Conservation (phyloP, 2,797 vertebrate species). For the Taeniopygia guttata region DNA sequence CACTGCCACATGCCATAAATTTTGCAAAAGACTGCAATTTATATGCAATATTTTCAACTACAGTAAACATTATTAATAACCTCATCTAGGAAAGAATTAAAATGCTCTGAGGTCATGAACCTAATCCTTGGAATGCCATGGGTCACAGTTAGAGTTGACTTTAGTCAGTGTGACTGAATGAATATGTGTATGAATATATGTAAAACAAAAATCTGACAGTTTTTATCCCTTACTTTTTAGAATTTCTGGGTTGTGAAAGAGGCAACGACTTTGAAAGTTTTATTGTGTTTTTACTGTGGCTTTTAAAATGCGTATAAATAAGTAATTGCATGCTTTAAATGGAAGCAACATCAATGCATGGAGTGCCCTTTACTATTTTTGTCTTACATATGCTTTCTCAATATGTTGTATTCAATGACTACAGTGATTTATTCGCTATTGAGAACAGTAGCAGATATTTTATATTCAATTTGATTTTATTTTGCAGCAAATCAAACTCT, state of each 20-base stretch:
- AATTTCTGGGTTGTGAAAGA: background rate
- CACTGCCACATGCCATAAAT: background rate
- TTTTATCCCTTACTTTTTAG: background rate
- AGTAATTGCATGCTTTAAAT: background rate
- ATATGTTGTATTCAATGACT: background rate
- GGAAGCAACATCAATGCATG: background rate
- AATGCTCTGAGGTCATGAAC: background rate
- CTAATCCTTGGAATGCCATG: background rate
- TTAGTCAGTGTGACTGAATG: background rate
- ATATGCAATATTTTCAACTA: background rate
- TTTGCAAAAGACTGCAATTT: background rate
- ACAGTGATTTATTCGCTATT: background rate
- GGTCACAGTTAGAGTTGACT: background rate
- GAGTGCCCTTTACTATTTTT: background rate
- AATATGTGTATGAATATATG: background rate
- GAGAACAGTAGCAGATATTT: background rate
- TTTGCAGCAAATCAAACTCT: background rate
- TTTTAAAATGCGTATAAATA: background rate
- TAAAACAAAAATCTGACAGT: background rate
- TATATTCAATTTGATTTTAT: background rate
- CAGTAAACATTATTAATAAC: background rate
- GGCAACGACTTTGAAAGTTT: background rate
- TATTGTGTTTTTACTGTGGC: background rate
- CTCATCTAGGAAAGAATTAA: background rate
- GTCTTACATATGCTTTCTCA: background rate